Conservation (phyloP, 2,888 invertebrate genomes). For the Colletes collaris region DNA sequence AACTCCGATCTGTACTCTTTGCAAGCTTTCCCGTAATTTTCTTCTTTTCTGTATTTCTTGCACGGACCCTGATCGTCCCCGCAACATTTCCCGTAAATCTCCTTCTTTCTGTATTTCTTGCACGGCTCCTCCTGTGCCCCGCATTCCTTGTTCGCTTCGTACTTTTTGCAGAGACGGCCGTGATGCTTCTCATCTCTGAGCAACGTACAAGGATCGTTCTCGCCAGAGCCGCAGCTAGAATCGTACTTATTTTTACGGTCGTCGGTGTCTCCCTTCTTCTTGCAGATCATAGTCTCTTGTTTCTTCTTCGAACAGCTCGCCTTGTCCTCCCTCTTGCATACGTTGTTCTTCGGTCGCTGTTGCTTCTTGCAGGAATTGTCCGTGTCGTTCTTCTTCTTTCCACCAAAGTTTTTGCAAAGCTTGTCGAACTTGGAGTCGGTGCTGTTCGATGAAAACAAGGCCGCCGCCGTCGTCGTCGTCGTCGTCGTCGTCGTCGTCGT, state of each 20-base stretch:
- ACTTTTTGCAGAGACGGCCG: slow-evolving; percentile 34
- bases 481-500: neutral
- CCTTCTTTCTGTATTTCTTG: slow-evolving; percentile 11
- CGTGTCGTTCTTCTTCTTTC: slow-evolving; percentile 7
- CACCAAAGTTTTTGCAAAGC: slow-evolving; percentile 9
- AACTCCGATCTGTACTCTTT: neutral
- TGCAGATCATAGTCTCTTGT: neutral
- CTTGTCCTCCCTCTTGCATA: neutral
- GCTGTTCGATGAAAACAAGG: slow-evolving; percentile 15
- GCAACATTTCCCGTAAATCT: neutral
- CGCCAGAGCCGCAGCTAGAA: slow-evolving; percentile 5
- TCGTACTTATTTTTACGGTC: neutral
- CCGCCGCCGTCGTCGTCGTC: neutral
- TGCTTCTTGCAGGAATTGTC: slow-evolving; percentile 24
- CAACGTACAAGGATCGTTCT: slow-evolving; percentile 35
- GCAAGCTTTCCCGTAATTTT: slow-evolving; percentile 22
- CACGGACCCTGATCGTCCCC: slow-evolving; percentile 46
- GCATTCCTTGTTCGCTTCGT: neutral
- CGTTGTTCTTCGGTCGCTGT: neutral
- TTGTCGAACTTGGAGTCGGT: neutral
- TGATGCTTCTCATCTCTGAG: slow-evolving; percentile 7
- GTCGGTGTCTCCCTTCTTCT: neutral
- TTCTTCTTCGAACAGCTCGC: neutral
- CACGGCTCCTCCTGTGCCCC: slow-evolving; percentile 23
- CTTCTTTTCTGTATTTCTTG: slow-evolving; percentile 11